Evolutionary conservation across 2,113 vertebrate species (phyloP), one percentile per base, ranked within the genome.

Genomic region (Tinamus guttatus): DNA sequence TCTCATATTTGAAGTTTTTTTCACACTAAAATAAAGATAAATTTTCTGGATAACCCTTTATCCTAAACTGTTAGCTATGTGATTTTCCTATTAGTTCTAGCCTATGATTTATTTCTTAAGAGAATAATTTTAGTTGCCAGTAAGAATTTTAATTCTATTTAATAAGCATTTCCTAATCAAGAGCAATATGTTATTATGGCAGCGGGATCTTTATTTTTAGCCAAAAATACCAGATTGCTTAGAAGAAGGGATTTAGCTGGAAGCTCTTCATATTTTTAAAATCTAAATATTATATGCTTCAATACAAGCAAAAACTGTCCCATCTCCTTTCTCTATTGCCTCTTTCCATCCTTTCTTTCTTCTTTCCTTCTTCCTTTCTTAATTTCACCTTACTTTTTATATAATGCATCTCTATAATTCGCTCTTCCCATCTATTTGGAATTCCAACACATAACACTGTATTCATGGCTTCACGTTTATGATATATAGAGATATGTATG

Each of bases 191-290:
- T 94, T 96, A 92, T 93, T 89, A 91, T 97, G 94, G 91, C 94
- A 96, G 83, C 18, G 77, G 62, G 40, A 87, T 62, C 43, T 85
- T 93, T 89, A 84, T 90, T 96, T 97, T 94, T 94, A 96, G 92
- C 96, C 96, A 97, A 94, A 77, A 90, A 86, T 36, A 15, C 64
- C 96, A 96, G 94, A 96, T 96, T 97, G 94, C 93, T 93, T 68
- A 85, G n/a, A 89, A 70, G 56, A 68, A 78, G 70, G 86, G 45
- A 83, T 79, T 90, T 58, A 32, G 32, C 62, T 96, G 60, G 64
- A 92, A 94, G 75, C 14, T 56, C 56, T 87, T 93, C 68, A 28
- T 75, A 43, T 91, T 95, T 96, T 86, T 82, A 81, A 81, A 89
- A 85, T 81, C 63, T 63, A 94, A 90, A 89, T 3, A 19, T 70